A percentile compares a stretch with the other conserved stretches of the same genome.
These are phyloP conservation scores for Mactra quadrangularis DNA, from an alignment of 1,140 invertebrate species.

Conservation along the genomic window DNA sequence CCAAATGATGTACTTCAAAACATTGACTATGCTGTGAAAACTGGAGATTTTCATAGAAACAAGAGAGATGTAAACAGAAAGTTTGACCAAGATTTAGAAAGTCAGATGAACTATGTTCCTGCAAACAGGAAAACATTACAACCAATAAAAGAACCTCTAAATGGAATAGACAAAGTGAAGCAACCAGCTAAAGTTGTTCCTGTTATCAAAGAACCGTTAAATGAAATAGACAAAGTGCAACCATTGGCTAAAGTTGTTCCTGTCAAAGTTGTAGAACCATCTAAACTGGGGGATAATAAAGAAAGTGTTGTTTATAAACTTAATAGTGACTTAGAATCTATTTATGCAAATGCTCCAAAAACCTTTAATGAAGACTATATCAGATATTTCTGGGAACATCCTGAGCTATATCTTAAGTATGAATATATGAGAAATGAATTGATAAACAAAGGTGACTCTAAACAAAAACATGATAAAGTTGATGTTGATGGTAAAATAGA, in stretches of 20 bases:
- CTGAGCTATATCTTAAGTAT: neutral
- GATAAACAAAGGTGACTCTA: neutral
- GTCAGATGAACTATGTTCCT: conserved; percentile 16
- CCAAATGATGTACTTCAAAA: too few relatives aligned
- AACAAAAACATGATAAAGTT: neutral
- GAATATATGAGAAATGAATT: neutral
- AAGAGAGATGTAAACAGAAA: too few relatives aligned
- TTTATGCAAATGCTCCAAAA: neutral
- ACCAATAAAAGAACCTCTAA: neutral
- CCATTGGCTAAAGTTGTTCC: neutral
- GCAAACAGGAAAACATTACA: neutral
- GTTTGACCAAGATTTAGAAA: neutral
- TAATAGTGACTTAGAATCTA: too few relatives aligned
- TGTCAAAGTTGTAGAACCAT: neutral
- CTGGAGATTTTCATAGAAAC: too few relatives aligned
- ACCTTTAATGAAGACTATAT: conserved; percentile 17
- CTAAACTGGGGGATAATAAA: too few relatives aligned
- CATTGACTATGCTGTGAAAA: too few relatives aligned
- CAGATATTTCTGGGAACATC: conserved; percentile 21
- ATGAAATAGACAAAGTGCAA: neutral
- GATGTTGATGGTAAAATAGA: neutral
- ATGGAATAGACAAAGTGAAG: neutral
- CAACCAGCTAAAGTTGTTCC: neutral
- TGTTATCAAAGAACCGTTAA: neutral
- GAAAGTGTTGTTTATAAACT: too few relatives aligned